Evolutionary conservation across 2,797 vertebrate genomes (phyloP).

Genomic region (Gorsachius magnificus): DNA sequence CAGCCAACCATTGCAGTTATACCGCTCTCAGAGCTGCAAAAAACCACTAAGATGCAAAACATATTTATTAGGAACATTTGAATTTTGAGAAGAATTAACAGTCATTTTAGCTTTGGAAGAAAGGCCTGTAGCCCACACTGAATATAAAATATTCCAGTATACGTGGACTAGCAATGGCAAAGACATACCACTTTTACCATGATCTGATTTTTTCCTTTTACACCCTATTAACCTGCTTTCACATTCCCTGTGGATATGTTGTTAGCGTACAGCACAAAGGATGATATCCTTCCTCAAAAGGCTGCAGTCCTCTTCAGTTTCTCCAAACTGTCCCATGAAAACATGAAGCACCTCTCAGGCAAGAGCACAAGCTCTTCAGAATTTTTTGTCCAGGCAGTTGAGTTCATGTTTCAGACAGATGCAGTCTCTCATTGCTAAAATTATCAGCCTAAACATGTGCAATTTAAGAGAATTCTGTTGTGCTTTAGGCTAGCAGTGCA

Average conservation of each 20-base stretch:
- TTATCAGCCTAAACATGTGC: background rate
- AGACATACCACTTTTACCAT: background rate
- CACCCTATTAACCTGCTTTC: background rate
- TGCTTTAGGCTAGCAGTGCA: background rate
- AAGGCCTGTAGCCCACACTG: background rate
- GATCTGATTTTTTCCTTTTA: background rate
- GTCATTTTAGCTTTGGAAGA: background rate
- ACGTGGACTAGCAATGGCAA: background rate
- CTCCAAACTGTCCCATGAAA: background rate
- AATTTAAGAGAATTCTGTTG: background rate
- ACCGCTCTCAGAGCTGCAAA: background rate
- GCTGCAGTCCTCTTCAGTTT: background rate
- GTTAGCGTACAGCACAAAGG: background rate
- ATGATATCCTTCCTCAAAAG: background rate
- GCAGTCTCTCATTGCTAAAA: background rate
- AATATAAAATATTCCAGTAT: background rate
- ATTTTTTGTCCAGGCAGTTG: background rate
- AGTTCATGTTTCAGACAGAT: background rate
- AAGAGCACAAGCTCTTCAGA: background rate
- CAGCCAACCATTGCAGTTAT: background rate
- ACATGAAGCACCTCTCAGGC: background rate
- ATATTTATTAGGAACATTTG: background rate
- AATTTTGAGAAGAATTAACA: background rate
- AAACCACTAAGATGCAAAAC: background rate
- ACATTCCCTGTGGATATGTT: background rate